These are phyloP conservation scores for Hylaeus anthracinus DNA, from an alignment of 1,140 invertebrate species.

Conservation along the genomic window DNA sequence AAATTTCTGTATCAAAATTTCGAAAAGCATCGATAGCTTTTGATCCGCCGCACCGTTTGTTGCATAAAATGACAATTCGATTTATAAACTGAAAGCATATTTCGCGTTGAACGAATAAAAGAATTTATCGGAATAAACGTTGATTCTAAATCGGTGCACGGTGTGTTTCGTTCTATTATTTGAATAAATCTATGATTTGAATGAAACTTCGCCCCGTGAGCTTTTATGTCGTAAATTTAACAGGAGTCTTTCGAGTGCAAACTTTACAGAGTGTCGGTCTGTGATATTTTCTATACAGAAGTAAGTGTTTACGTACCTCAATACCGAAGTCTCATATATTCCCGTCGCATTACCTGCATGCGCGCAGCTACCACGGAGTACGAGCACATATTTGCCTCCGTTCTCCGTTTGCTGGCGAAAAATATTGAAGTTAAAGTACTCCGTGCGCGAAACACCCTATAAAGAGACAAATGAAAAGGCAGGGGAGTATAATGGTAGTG, in stretches of 20 bases:
- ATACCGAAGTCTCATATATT: conserved; percentile 12
- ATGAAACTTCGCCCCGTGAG: background rate
- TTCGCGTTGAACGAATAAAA: too few species aligned
- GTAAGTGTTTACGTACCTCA: conserved; percentile 9
- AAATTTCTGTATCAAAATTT: too few species aligned
- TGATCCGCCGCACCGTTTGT: too few species aligned
- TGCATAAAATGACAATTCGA: too few species aligned
- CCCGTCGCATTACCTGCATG: background rate
- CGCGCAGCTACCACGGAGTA: background rate
- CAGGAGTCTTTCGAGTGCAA: background rate
- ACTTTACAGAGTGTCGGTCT: conserved; percentile 2
- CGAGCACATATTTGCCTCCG: background rate
- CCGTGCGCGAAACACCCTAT: too few species aligned
- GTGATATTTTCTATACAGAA: background rate
- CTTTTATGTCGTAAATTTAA: background rate
- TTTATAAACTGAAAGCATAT: too few species aligned
- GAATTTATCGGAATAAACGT: too few species aligned
- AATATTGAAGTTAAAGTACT: background rate
- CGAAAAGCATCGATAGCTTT: too few species aligned
- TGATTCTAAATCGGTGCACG: too few species aligned
- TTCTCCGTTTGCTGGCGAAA: background rate
- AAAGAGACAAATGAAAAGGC: background rate
- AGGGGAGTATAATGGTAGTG: background rate
- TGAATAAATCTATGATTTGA: too few species aligned
- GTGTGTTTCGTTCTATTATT: too few species aligned